Base-by-base conservation (phyloP, 2,797 vertebrate genomes). In the Falco rusticolus region DNA sequence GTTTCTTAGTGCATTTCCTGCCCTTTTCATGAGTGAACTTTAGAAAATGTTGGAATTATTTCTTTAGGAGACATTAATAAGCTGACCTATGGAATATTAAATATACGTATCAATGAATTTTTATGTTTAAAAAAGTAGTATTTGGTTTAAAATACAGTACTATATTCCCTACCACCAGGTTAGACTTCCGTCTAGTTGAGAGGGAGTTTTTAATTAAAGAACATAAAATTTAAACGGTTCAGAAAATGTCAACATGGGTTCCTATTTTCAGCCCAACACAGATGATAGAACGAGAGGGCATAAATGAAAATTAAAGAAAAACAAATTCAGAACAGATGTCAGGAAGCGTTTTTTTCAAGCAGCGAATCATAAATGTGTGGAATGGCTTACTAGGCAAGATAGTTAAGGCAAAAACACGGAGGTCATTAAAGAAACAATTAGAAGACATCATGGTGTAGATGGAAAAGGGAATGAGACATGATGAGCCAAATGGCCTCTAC, bases 291-390 rank as follows among this genome's bases (percentile, higher is more conserved):
- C 3, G 87, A 98, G 98, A 98, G 97, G 96, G 97, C 96, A 98
- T 97, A 98, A 98, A 97, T 97, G 97, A 98, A 98, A 98, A 98
- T 97, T 97, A 98, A 98, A 97, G 97, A 98, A 98, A 98, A 98
- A 96, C 97, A 97, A 92, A 98, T 97, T 97, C 96, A 79, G 97
- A 98, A 97, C 98, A 98, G 98, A 98, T 98, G 97, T 97, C 97
- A 97, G 97, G 97, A 98, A 98, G 94, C 94, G 94, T 97, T 96
- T 97, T 96, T 97, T 96, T 93, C 96, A 95, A 65, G 90, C 92
- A 89, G 97, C 80, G 97, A 96, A 97, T 97, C 97, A 97, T 93
- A 97, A 97, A 97, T 97, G 97, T 95, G 96, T 97, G 91, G 95
- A 98, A 98, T 74, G 92, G 97, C 96, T 98, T 97, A 95, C 93